A percentile compares a stretch with the other conserved stretches of the same genome.
phyloP scores from a whole-genome alignment of 2,888 invertebrate species.

The Piscicola geometra region DNA sequence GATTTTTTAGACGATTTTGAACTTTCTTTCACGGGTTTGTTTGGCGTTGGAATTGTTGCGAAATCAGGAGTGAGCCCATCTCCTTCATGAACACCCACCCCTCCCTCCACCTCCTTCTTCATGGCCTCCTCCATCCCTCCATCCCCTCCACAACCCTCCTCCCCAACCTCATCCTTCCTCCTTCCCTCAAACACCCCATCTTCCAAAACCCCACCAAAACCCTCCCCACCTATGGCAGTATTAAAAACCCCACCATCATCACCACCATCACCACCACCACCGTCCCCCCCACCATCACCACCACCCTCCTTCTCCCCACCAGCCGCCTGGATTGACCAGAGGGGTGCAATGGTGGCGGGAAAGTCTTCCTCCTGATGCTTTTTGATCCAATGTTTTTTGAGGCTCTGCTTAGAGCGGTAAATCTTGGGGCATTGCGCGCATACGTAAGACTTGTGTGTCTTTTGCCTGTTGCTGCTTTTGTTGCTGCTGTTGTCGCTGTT shows the following conservation, averaged over 20 bases:
- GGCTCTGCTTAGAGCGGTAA: conserved; percentile 43
- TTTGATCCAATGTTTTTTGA: conserved; percentile 29
- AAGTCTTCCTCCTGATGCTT: not conserved
- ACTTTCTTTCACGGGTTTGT: not conserved
- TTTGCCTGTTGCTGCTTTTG: conserved; percentile 8
- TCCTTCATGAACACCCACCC: not conserved
- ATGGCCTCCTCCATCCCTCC: not conserved
- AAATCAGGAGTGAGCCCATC: not conserved
- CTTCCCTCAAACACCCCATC: not conserved
- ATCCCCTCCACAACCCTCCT: no score
- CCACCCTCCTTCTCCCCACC: not conserved
- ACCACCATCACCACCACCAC: not conserved
- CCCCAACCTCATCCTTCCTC: not conserved
- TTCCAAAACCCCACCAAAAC: not conserved
- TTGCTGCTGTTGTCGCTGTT: not conserved
- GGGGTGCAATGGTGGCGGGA: not conserved
- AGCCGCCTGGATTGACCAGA: not conserved
- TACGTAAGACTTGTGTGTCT: conserved; percentile 48
- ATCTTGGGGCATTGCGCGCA: conserved; percentile 52
- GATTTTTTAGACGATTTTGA: not conserved
- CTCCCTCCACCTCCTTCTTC: not conserved
- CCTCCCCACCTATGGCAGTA: not conserved
- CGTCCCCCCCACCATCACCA: not conserved
- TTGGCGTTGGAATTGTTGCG: no score
- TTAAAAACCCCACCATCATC: not conserved